Evolutionary conservation across 2,797 vertebrate genomes (phyloP).

Genomic region (Rhabdophis nuchalis): DNA sequence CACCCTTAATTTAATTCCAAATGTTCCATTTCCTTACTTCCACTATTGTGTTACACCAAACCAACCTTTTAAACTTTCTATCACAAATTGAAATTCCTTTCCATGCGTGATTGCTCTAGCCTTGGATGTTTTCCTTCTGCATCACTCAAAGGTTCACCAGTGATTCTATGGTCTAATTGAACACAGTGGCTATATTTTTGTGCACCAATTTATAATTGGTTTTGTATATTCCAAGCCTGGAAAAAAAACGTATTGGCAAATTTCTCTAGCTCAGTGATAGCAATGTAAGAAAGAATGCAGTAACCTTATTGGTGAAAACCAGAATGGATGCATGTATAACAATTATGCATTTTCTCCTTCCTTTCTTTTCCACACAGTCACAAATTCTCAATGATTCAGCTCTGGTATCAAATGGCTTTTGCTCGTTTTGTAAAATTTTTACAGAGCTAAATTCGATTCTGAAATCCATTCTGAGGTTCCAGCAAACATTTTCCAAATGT

Average conservation of each 20-base stretch:
- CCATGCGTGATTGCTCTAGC: neutral
- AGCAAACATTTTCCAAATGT: neutral
- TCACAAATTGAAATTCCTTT: neutral
- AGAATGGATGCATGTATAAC: neutral
- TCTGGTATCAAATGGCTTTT: neutral
- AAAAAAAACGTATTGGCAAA: neutral
- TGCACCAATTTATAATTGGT: neutral
- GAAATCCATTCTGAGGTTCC: neutral
- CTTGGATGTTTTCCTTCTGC: neutral
- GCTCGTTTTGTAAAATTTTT: neutral
- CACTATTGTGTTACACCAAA: neutral
- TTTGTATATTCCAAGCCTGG: neutral
- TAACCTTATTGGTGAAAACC: neutral
- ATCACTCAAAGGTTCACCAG: neutral
- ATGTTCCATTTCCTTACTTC: neutral
- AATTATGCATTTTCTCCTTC: neutral
- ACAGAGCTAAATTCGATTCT: neutral
- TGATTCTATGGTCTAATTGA: neutral
- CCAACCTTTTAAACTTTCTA: neutral
- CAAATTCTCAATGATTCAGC: neutral
- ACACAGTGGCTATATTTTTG: neutral
- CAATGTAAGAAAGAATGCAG: neutral
- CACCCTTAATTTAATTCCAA: neutral
- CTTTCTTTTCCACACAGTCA: neutral
- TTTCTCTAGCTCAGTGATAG: neutral